Percentiles rank a stretch among this genome's conserved stretches.
phyloP scores from a whole-genome alignment of 1,140 invertebrate genomes.

The Neodiprion pinetum region DNA sequence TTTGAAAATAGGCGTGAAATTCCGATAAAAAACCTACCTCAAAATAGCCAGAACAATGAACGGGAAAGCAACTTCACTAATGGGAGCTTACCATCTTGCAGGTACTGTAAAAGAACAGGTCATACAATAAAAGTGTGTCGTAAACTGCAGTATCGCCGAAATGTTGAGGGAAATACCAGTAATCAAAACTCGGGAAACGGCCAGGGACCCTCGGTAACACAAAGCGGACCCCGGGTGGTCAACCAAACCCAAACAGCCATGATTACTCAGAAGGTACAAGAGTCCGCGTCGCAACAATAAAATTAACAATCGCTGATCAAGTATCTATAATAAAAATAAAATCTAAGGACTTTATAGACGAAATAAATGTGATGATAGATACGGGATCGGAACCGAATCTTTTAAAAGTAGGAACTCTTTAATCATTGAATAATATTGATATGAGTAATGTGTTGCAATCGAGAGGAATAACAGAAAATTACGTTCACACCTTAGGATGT shows the following conservation, averaged over 20 bases:
- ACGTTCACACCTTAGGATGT: background rate
- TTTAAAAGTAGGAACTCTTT: background rate
- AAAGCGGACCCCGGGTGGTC: background rate
- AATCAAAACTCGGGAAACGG: background rate
- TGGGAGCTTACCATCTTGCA: background rate
- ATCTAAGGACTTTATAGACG: background rate
- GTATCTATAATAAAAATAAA: background rate
- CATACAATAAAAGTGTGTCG: background rate
- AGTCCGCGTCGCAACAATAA: background rate
- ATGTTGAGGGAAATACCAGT: background rate
- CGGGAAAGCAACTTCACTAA: background rate
- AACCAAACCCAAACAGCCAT: background rate
- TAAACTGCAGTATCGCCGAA: background rate
- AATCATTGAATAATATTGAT: background rate
- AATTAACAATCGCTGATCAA: background rate
- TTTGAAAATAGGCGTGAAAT: no score
- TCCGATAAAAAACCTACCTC: no score
- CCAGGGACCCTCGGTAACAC: background rate
- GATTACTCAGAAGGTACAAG: background rate
- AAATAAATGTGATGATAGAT: constrained; percentile 1
- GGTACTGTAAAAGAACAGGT: background rate
- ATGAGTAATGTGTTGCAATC: background rate
- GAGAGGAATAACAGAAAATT: constrained; percentile 4
- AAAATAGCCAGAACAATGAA: no score
- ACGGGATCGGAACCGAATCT: constrained; percentile 16